Evolutionary conservation across 2,113 vertebrate species (phyloP).

Genomic region (Stomatorhinus ivindoensis): DNA sequence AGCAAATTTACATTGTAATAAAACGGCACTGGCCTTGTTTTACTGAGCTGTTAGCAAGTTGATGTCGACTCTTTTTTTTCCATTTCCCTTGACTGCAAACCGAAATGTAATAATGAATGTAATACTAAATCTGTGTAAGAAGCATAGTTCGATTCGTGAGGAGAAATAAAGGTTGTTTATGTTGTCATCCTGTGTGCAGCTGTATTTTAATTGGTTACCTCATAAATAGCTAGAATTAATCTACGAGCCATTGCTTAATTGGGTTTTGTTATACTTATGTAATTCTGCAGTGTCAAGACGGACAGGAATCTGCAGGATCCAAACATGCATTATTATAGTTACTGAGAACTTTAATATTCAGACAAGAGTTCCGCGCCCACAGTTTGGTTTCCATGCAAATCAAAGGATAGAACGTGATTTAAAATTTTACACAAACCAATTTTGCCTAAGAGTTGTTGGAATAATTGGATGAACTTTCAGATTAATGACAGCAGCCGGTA

Average conservation of each 20-base stretch:
- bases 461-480: not conserved
- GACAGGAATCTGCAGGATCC: not conserved
- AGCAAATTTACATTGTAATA: not conserved
- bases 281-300: not conserved
- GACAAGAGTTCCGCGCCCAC: not conserved
- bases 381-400: not conserved
- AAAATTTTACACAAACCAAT: not conserved
- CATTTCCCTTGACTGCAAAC: conserved; percentile 10
- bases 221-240: not conserved
- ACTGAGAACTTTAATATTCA: not conserved
- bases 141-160: not conserved
- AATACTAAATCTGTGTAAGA: conserved; percentile 3
- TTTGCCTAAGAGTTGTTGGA: not conserved
- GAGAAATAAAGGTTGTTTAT: conserved; percentile 17
- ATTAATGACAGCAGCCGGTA: not conserved
- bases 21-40: not conserved
- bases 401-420: not conserved
- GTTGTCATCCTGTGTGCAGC: not conserved
- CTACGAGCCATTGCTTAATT: not conserved
- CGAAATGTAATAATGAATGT: conserved; percentile 16
- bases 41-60: not conserved
- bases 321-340: not conserved
- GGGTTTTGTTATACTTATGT: not conserved
- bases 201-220: not conserved
- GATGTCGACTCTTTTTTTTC: not conserved